Evolutionary conservation across 2,113 vertebrate genomes (phyloP), one percentile per base, ranked within the genome.

Genomic region (Ursus arctos): DNA sequence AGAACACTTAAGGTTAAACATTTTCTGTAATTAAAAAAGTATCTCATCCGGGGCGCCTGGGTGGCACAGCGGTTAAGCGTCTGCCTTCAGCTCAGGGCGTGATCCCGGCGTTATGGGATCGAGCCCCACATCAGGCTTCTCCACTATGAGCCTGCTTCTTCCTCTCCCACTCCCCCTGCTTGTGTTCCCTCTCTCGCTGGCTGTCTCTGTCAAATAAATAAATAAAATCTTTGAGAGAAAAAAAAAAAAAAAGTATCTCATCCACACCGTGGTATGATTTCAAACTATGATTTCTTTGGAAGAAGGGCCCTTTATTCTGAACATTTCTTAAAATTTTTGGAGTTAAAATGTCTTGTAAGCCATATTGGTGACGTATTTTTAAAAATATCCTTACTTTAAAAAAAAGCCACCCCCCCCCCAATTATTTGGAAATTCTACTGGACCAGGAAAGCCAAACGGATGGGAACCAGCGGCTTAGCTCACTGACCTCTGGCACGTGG

Each of bases 341-440:
- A 88, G 28, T 85, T 91, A 79, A 77, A 94, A 36, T 80, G 16
- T 47, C 24, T 65, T 88, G 31, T 79, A 88, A 84, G 40, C 7
- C 76, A 57, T 36, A 57, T n/a, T 63, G 26, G 71, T 87, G 67
- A 96, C 57, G 89, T 88, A 24, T 33, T 53, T 12, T 7, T 11
- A 63, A 91, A 91, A 43, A 43, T 49, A 16, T 82, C 16, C 31
- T 76, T 53, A 65, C 21, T 76, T 76, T 6, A 28, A 63, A 67
- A 67, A 14, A 31, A 93, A 76, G 51, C 31, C 10, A 43, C 11
- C 6, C 24, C 16, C n/a, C 43, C 8, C 6, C 26, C 26, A 43
- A 55, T 49, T 83, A 95, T 36, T 47, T 82, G 76, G 40, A 93
- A 67, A 84, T 91, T 81, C 95, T 84, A 61, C n/a, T 80, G 43